phyloP scores from a whole-genome alignment of 2,888 invertebrate species.

The Drosophila affinis region DNA sequence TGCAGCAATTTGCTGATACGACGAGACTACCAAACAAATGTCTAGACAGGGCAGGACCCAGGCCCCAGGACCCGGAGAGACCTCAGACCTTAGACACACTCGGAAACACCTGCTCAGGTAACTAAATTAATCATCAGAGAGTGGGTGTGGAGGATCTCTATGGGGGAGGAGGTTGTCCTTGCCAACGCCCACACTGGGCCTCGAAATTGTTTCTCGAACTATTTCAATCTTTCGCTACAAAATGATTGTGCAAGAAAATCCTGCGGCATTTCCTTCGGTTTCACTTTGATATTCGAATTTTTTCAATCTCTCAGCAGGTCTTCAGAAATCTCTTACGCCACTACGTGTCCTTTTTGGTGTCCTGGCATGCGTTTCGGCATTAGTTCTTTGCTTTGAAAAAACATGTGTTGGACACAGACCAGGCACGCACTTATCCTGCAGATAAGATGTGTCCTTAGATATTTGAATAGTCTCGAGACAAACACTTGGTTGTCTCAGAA shows the following conservation, averaged over 20 bases:
- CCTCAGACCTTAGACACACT: background rate
- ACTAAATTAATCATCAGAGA: conserved; percentile 35
- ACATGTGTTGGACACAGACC: conserved; percentile 39
- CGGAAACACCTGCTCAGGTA: conserved; percentile 43
- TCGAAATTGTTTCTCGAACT: conserved; percentile 16
- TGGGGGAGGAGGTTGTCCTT: conserved; percentile 12
- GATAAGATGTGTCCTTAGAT: conserved; percentile 19
- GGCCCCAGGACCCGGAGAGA: conserved; percentile 12
- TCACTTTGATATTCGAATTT: conserved; percentile 21
- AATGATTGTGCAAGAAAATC: conserved; percentile 44
- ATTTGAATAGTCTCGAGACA: conserved; percentile 24
- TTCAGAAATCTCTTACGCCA: conserved; percentile 15
- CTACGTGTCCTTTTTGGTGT: conserved; percentile 21
- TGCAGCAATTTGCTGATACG: conserved; percentile 58
- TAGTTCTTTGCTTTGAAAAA: conserved; percentile 8
- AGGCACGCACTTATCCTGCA: conserved; percentile 35
- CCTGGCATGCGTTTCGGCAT: background rate
- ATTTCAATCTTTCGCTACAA: conserved; percentile 21
- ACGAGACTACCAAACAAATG: conserved; percentile 42
- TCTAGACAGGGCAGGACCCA: conserved; percentile 60
- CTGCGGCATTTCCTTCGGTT: background rate
- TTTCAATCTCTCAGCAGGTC: conserved; percentile 33
- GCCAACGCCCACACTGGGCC: conserved; percentile 23
- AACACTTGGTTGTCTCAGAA: no score
- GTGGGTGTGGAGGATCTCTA: conserved; percentile 25